Evolutionary conservation across 2,113 vertebrate species (phyloP), one percentile per base, ranked within the genome.

Genomic region (Phalacrocorax carbo): DNA sequence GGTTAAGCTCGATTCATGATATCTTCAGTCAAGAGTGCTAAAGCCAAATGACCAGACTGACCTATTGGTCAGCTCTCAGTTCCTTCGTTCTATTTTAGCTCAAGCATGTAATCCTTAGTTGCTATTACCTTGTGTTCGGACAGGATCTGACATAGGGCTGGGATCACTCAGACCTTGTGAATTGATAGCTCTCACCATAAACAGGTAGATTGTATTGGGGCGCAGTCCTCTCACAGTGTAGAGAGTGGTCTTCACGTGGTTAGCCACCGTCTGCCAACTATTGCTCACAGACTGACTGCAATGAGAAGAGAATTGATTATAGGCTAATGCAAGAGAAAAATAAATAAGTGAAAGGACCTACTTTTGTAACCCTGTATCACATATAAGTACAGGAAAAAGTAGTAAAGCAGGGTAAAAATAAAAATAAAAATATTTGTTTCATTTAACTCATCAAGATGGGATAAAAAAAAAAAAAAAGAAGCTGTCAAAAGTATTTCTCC

Each of bases 241-340:
- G 93, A 99, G 98, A 2, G 99, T 99, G 61, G 98, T 99, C 98
- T 99, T 99, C 84, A 99, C 98, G 1, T 99, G 99, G 93, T 99
- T 99, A 17, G 99, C 99, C 60, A 99, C 99, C 0, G 99, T 99
- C 85, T 99, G 99, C 99, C 99, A 99, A 94, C 99, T 99, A 87
- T 99, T 99, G 98, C 99, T 99, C 98, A 99, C 99, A 1, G 99
- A 99, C 81, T 99, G 99, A 96, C 99, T 99, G 97, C 92, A 98
- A 98, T 1, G 90, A 57, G 40, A 96, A 96, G 36, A 79, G 48
- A 7, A 92, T 64, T 72, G 84, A 34, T 76, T 82, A 84, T 1
- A 42, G 66, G 66, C 90, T 75, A 94, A 88, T 10, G 21, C 48
- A 58, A 82, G 25, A 29, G 14, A 80, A 87, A 79, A 51, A 83